Base-by-base conservation (phyloP, 2,797 vertebrate species). In the Poeciliopsis gracilis region DNA sequence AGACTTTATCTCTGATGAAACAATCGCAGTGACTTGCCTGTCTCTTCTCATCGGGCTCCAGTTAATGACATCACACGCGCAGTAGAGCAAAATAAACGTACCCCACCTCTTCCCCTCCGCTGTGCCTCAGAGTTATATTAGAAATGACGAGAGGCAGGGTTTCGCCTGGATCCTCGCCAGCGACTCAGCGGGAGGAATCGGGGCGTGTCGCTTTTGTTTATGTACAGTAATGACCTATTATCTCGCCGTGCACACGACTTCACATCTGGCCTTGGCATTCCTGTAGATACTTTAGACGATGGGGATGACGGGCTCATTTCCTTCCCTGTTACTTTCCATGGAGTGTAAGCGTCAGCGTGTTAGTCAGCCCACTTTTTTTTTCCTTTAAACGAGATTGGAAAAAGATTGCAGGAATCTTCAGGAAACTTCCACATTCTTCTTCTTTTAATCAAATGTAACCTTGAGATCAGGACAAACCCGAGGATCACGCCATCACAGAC, bases 21-120 rank as follows among this genome's bases (percentile, higher is more conserved):
- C 46, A 70, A 72, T 72, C 74, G 86, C 25, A 71, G 25, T 8
- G n/a, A 81, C 78, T 73, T 78, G 75, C 43, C 63, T 51, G 38
- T 63, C 55, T 12, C 25, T 74, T 73, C 57, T 41, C 53, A 36
- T 23, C 16, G 47, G 76, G 16, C 43, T 82, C 47, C 55, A 51
- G 43, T 86, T 78, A 77, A 83, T 88, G 69, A 72, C n/a, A 49
- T 82, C 43, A 85, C 59, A 84, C 20, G 72, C 5, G 0, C 0
- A 8, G 47, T 36, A 69, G 78, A 77, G 74, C 77, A 75, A 9
- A 2, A 36, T 41, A 55, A 81, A 33, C 1, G 5, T 46, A 0
- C 11, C 10, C 36, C 20, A 2, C 7, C 20, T 23, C 7, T 1
- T 1, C 63, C 43, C 67, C 38, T 13, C 9, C 10, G 0, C 47